Evolutionary conservation across 2,888 invertebrate genomes (phyloP), one percentile per base, ranked within the genome.

Genomic region (Dinocampus coccinellae): DNA sequence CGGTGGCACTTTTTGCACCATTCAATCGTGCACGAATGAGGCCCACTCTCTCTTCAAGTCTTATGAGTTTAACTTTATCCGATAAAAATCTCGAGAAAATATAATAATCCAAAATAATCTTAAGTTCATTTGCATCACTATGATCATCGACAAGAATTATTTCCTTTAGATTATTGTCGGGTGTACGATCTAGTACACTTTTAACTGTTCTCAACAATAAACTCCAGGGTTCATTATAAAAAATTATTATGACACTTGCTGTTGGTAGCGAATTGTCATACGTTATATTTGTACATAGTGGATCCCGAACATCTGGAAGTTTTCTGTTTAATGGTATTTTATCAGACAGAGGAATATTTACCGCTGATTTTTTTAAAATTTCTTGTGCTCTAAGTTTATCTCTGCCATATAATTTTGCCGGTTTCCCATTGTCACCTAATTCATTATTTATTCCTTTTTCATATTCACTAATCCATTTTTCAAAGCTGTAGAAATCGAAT

Each of bases 91-190:
- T 89, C 1, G 93, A 93, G 53, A 90, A 88, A 61, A 97, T 89
- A 86, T 97, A 98, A 83, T 95, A 92, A 78, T 94, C 92, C 66
- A 97, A 89, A 93, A 92, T 70, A 91, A 93, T 82, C 92, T 92
- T 76, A 94, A 89, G 80, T 91, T 94, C 78, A 85, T 91, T 88
- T 87, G 91, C 91, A 47, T 95, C 94, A 77, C 97, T 97, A 86
- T 93, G 93, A 88, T 99, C 98, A 85, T 99, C 98, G n/a, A 98
- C 94, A 10, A 99, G 89, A 82, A 99, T 94, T 71, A 99, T 94
- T 89, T 99, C 98, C 84, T 96, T 93, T 13, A 99, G 89, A 81
- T 94, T 90, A 74, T 88, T 89, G 77, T 88, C 90, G 39, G 91
- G 94, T 80, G 92, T 93, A 88, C 92, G 89, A 84, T 95, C 93